phyloP scores from a whole-genome alignment of 2,888 invertebrate genomes.

The Ectobius pallidus region DNA sequence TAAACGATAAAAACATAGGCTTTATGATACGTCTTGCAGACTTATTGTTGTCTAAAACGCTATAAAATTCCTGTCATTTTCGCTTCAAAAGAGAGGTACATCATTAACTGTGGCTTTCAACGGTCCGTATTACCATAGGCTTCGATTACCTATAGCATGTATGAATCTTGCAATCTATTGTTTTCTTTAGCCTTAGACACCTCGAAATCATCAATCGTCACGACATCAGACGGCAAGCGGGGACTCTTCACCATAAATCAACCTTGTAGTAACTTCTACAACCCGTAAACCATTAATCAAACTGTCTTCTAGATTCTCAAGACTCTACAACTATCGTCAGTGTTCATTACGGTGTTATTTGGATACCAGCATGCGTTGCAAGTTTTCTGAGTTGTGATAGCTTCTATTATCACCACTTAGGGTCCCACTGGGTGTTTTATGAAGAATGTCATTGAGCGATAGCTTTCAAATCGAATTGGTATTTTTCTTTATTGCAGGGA shows the following conservation, averaged over 20 bases:
- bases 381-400: neutral
- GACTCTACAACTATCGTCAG: slow-evolving; percentile 24
- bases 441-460: too few species aligned
- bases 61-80: too few species aligned
- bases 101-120: neutral
- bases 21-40: too few species aligned
- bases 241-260: slow-evolving; percentile 38
- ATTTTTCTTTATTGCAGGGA: too few species aligned
- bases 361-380: slow-evolving; percentile 10
- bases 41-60: too few species aligned
- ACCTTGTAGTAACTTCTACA: slow-evolving; percentile 33
- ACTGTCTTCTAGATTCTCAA: slow-evolving; percentile 23
- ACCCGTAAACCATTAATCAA: slow-evolving; percentile 35
- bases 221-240: slow-evolving; percentile 4
- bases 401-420: too few species aligned
- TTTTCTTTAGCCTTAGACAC: slow-evolving; percentile 33
- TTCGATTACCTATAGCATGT: neutral
- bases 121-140: neutral
- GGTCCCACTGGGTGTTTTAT: too few species aligned
- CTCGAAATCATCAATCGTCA: slow-evolving; percentile 36
- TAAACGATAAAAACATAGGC: too few species aligned
- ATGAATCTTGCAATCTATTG: slow-evolving; percentile 30
- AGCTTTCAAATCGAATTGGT: too few species aligned
- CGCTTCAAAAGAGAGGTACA: too few species aligned
- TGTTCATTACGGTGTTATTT: slow-evolving; percentile 30